Percentiles rank a stretch among this genome's conserved stretches.
Evolutionary conservation across 2,113 vertebrate genomes (phyloP).

Genomic region (Anoura caudifer): DNA sequence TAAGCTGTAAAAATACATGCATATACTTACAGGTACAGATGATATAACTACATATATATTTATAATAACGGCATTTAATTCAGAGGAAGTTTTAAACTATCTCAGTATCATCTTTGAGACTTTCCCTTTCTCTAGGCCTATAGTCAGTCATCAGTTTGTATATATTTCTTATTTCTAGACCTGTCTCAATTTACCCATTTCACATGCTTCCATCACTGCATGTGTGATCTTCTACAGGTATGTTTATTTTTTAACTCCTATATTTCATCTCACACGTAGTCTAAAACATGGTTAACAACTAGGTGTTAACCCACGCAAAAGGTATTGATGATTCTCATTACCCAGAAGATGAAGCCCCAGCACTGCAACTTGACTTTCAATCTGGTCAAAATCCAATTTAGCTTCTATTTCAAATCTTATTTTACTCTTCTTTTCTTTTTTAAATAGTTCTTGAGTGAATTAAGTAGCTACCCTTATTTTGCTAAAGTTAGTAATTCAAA

Average conservation of each 20-base stretch:
- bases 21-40: background rate
- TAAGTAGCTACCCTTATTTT: background rate
- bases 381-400: background rate
- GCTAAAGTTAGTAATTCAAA: background rate
- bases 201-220: background rate
- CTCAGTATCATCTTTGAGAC: background rate
- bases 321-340: background rate
- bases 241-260: background rate
- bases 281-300: background rate
- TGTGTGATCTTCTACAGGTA: background rate
- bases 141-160: background rate
- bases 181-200: background rate
- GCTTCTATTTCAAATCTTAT: background rate
- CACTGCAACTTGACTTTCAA: background rate
- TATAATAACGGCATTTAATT: slow-evolving; percentile 2
- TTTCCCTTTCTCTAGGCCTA: background rate
- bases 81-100: background rate
- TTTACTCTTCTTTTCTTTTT: background rate
- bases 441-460: background rate
- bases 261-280: background rate
- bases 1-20: background rate
- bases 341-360: background rate
- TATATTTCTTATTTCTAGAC: background rate
- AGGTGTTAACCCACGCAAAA: background rate
- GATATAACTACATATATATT: background rate